phyloP scores from a whole-genome alignment of 2,888 invertebrate genomes.

The Eristalinus aeneus region DNA sequence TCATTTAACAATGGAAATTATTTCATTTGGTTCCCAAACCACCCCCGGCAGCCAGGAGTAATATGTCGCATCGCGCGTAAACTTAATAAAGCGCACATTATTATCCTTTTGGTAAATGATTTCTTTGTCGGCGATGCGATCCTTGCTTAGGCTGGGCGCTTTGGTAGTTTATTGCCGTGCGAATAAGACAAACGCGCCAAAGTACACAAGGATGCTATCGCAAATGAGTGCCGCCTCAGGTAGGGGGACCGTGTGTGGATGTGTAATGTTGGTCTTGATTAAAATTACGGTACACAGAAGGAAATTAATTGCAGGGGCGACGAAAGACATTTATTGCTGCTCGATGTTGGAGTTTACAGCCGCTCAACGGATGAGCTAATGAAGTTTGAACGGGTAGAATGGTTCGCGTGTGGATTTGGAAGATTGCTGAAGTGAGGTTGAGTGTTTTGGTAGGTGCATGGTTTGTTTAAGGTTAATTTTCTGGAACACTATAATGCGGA shows the following conservation, averaged over 20 bases:
- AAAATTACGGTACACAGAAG: slow-evolving; percentile 44
- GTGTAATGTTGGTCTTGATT: slow-evolving; percentile 53
- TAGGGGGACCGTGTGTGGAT: neutral
- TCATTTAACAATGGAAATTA: slow-evolving; percentile 71
- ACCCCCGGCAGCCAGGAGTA: slow-evolving; percentile 13
- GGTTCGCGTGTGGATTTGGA: neutral
- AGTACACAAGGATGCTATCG: slow-evolving; percentile 38
- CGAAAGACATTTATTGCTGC: slow-evolving; percentile 7
- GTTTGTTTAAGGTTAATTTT: neutral
- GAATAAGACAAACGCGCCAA: slow-evolving; percentile 54
- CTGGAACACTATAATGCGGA: too few species aligned
- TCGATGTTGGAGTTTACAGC: neutral
- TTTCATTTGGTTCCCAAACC: slow-evolving; percentile 59
- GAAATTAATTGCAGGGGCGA: slow-evolving; percentile 52
- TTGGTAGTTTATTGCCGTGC: slow-evolving; percentile 68
- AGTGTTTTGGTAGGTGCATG: neutral
- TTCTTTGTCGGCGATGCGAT: slow-evolving; percentile 45
- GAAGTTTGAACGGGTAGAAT: neutral
- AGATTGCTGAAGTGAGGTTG: neutral
- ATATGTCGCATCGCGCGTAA: slow-evolving; percentile 66
- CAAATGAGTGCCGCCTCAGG: slow-evolving; percentile 46
- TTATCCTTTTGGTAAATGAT: slow-evolving; percentile 66
- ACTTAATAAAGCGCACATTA: slow-evolving; percentile 71
- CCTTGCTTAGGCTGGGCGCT: slow-evolving; percentile 45
- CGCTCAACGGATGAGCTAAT: neutral